Base-by-base conservation (phyloP, 2,888 invertebrate genomes). In the Euzetes globulus region DNA sequence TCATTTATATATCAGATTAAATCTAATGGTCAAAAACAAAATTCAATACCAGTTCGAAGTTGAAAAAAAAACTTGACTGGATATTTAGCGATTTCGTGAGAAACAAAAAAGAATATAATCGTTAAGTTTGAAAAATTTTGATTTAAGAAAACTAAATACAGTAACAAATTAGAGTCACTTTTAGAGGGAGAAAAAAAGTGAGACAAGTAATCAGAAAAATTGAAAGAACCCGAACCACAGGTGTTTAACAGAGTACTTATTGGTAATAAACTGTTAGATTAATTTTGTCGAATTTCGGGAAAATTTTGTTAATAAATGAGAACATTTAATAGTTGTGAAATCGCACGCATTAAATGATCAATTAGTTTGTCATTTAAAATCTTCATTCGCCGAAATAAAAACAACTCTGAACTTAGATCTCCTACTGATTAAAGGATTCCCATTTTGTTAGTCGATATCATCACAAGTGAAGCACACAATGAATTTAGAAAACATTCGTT, bases 161-260 rank as follows among this genome's bases (percentile, higher is more conserved):
- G n/a, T 47, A 52, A 52, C 52, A 52, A 52, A 52, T 52, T 52
- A 19, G 52, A 52, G n/a, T 19, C 52, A 19, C 19, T 19, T 19
- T 52, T 52, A 17, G 33, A 33, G 33, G 19, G 2, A 19, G 19
- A 47, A 3, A 47, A n/a, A 47, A 19, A 5, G 52, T 5, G 52
- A 52, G 52, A 52, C 52, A 52, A 19, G 52, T 52, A 52, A 52
- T 52, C 52, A n/a, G 19, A 52, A 52, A 52, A 19, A n/a, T 6
- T 52, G 52, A 33, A 33, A 33, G 33, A 17, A 19, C 52, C 52
- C 19, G 19, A 52, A 19, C 65, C 65, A 65, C 65, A 65, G 65
- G 65, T 65, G 65, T 65, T 65, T 29, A 65, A 65, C 17, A 65
- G 33, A 63, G 65, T 37, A 65, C 41, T 65, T 65, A 65, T 65